Percentiles rank a stretch among this genome's conserved stretches.
Evolutionary conservation across 2,113 vertebrate genomes (phyloP).

Genomic region (Pipra filicauda): DNA sequence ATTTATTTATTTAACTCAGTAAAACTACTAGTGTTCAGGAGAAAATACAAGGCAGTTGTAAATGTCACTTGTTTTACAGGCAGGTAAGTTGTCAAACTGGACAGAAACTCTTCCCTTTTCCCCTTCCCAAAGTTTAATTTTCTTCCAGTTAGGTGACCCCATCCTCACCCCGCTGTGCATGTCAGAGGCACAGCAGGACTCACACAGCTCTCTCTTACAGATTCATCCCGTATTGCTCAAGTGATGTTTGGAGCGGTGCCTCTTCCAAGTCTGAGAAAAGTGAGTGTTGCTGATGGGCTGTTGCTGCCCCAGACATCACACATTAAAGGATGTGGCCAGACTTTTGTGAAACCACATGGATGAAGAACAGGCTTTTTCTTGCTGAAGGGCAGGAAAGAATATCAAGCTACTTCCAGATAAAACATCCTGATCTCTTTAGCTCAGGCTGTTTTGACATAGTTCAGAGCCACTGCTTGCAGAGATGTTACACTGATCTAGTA

Average conservation of each 20-base stretch:
- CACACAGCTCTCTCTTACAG: conserved; percentile 72
- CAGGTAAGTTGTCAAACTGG: not conserved
- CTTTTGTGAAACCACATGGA: conserved; percentile 44
- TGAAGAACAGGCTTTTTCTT: conserved; percentile 45
- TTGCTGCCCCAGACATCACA: conserved; percentile 55
- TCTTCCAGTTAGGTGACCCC: not conserved
- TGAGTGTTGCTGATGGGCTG: conserved; percentile 75
- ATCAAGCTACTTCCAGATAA: conserved; percentile 63
- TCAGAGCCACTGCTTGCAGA: conserved; percentile 42
- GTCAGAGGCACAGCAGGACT: conserved; percentile 10
- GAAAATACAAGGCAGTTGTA: not conserved
- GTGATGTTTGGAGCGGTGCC: conserved; percentile 95
- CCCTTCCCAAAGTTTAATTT: not conserved
- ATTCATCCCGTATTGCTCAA: conserved; percentile 97
- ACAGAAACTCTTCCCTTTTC: not conserved
- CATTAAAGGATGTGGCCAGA: conserved; percentile 45
- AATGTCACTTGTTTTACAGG: not conserved
- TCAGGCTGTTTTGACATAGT: conserved; percentile 43
- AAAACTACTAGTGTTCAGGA: not conserved
- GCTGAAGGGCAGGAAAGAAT: conserved; percentile 61
- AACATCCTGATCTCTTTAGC: conserved; percentile 62
- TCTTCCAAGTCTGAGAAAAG: conserved; percentile 90
- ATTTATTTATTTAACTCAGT: not conserved
- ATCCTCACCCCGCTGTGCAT: not conserved
- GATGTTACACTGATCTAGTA: conserved; percentile 20